phyloP scores from a whole-genome alignment of 2,113 vertebrate genomes.

The Crypturellus undulatus region DNA sequence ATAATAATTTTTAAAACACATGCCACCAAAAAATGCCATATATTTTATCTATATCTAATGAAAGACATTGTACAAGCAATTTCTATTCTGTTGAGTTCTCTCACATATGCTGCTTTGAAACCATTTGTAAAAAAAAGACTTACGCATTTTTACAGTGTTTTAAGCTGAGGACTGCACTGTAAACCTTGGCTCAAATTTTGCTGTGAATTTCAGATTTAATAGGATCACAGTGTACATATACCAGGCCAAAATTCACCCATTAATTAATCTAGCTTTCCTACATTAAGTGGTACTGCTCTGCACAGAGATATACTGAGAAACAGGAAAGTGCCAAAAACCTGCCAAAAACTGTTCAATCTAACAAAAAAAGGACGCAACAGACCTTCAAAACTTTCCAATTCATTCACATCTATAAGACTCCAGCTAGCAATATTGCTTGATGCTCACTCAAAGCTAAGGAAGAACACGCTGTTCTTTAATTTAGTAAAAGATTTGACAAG shows the following conservation, averaged over 20 bases:
- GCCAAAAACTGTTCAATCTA: not conserved
- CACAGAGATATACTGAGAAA: not conserved
- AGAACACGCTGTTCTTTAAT: not conserved
- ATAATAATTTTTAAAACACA: constrained; percentile 57
- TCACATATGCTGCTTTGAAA: constrained; percentile 43
- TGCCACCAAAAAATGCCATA: constrained; percentile 44
- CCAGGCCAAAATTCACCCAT: not conserved
- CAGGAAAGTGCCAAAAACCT: not conserved
- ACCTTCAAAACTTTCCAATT: not conserved
- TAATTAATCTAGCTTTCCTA: not conserved
- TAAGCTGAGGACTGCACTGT: constrained; percentile 27
- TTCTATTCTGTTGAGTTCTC: constrained; percentile 37
- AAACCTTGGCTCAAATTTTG: constrained; percentile 26
- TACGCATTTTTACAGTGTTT: constrained; percentile 21
- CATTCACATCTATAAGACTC: not conserved
- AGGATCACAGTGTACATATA: not conserved
- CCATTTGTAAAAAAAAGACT: constrained; percentile 16
- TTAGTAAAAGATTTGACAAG: constrained; percentile 38
- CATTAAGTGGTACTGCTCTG: not conserved
- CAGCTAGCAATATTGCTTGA: not conserved
- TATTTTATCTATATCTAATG: constrained; percentile 43
- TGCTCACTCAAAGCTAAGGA: not conserved
- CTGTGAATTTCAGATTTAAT: constrained; percentile 4
- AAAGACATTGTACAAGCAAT: constrained; percentile 27
- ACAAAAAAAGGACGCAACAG: not conserved